phyloP scores from a whole-genome alignment of 2,797 vertebrate genomes.

The Sebastes vulpes region DNA sequence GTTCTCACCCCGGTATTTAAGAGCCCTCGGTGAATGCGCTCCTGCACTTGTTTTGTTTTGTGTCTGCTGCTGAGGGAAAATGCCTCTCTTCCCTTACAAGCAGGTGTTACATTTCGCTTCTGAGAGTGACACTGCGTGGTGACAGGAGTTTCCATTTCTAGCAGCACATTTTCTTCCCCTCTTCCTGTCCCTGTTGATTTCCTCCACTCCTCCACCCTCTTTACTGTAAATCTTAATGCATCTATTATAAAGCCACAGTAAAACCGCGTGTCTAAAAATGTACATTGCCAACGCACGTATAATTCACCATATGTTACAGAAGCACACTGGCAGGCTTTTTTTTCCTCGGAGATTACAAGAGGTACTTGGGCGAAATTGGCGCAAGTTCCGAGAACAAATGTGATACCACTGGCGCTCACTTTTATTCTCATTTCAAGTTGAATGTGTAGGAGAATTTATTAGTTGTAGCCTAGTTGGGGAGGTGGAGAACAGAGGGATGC shows the following conservation, averaged over 20 bases:
- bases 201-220: background rate
- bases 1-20: slow-evolving; percentile 28
- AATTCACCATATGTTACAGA: slow-evolving; percentile 12
- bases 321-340: background rate
- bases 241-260: background rate
- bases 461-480: background rate
- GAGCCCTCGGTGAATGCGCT: background rate
- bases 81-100: background rate
- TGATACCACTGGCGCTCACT: background rate
- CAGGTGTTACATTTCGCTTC: slow-evolving; percentile 47
- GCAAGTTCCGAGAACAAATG: background rate
- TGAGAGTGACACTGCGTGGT: slow-evolving; percentile 32
- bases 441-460: background rate
- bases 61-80: slow-evolving; percentile 15
- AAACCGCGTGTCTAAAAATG: slow-evolving; percentile 2
- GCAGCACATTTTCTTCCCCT: background rate
- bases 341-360: background rate
- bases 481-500: background rate
- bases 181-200: background rate
- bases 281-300: background rate
- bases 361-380: background rate
- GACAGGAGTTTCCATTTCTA: slow-evolving; percentile 38
- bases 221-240: background rate
- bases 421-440: slow-evolving; percentile 14
- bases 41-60: slow-evolving; percentile 7